These are phyloP conservation scores for Psammodynastes pulverulentus DNA, from an alignment of 2,113 vertebrate species.

Conservation along the genomic window DNA sequence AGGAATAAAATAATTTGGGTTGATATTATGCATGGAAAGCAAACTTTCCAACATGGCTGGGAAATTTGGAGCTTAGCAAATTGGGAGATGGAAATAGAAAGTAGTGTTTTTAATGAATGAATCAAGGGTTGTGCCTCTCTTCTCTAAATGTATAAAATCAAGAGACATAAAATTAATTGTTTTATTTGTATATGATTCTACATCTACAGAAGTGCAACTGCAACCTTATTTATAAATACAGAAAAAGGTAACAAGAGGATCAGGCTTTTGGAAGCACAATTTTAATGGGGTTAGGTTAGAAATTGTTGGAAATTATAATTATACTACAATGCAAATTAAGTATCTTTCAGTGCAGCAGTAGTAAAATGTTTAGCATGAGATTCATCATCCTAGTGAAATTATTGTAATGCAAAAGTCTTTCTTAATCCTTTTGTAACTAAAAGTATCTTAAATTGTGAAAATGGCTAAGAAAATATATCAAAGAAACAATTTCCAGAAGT, in stretches of 20 bases:
- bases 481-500: background rate
- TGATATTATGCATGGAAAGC: background rate
- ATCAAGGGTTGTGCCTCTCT: background rate
- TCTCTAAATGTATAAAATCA: background rate
- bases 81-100: background rate
- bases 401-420: background rate
- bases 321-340: background rate
- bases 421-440: background rate
- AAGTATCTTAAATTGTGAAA: background rate
- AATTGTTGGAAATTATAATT: background rate
- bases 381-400: background rate
- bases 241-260: background rate
- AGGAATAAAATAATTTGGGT: too few species aligned
- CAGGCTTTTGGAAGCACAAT: background rate
- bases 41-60: background rate
- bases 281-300: background rate
- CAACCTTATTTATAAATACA: background rate
- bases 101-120: background rate
- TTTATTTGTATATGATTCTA: background rate
- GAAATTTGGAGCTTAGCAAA: background rate
- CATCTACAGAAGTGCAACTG: background rate
- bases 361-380: background rate
- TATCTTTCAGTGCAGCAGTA: background rate
- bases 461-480: background rate
- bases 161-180: accelerated